These are phyloP conservation scores for Chloropsis cyanopogon DNA, from an alignment of 2,113 vertebrate genomes.

Conservation along the genomic window DNA sequence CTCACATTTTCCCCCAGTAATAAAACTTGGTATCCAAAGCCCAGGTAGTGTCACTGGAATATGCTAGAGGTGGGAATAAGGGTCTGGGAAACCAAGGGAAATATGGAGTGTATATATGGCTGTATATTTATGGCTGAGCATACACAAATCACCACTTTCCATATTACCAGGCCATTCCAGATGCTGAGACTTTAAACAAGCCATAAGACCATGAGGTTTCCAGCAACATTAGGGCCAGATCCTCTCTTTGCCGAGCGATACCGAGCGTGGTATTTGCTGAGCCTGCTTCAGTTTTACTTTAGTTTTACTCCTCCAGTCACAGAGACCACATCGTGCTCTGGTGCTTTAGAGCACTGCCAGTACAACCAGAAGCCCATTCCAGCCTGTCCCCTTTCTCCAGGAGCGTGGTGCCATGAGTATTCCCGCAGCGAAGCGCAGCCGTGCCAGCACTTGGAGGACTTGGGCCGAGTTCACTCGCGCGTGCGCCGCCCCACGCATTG, in stretches of 20 bases:
- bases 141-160: not conserved
- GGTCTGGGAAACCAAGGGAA: not conserved
- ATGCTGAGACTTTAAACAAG: not conserved
- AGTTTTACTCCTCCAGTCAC: not conserved
- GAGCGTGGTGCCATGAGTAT: not conserved
- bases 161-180: not conserved
- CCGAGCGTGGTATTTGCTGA: fast-evolving
- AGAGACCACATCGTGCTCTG: not conserved
- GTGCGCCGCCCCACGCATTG: not conserved
- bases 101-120: fast-evolving
- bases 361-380: not conserved
- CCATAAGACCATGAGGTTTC: not conserved
- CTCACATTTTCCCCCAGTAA: not conserved
- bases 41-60: not conserved
- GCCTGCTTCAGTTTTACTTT: not conserved
- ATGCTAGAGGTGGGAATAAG: not conserved
- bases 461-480: not conserved
- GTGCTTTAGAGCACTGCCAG: not conserved
- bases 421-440: not conserved
- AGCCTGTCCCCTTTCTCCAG: not conserved
- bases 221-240: fast-evolving
- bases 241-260: not conserved
- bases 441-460: not conserved
- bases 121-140: not conserved
- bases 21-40: not conserved